Conservation (phyloP, 2,797 vertebrate genomes). For the Cetoscarus ocellatus region DNA sequence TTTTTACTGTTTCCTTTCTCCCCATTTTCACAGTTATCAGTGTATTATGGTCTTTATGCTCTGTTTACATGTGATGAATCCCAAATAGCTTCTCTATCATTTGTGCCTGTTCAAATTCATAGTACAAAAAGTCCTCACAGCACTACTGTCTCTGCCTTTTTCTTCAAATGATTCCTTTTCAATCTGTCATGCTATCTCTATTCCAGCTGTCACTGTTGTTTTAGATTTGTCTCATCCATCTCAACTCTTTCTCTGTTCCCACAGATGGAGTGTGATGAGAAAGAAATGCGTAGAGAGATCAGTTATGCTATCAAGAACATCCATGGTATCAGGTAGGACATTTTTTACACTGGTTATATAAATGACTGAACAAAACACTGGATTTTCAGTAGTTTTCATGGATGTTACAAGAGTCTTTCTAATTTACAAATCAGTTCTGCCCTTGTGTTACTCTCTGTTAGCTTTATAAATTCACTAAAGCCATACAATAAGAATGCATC, state of each 20-base stretch:
- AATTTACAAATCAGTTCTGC: background rate
- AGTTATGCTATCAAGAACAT: slow-evolving; percentile 99
- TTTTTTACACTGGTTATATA: background rate
- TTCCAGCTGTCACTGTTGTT: slow-evolving; percentile 1
- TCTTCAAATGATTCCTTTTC: background rate
- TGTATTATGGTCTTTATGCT: background rate
- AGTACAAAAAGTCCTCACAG: background rate
- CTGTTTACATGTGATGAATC: slow-evolving; percentile 7
- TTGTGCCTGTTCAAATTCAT: slow-evolving; percentile 2
- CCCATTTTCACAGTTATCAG: background rate
- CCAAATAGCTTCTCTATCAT: slow-evolving; percentile 18
- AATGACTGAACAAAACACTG: background rate
- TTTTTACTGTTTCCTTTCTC: slow-evolving; percentile 11
- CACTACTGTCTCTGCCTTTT: background rate
- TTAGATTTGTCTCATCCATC: background rate
- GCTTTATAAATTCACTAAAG: background rate
- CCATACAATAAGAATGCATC: too few species aligned
- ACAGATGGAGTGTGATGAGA: slow-evolving; percentile 98
- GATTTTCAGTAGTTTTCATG: background rate
- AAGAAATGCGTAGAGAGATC: slow-evolving; percentile 96
- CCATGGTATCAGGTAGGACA: slow-evolving; percentile 91
- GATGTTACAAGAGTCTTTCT: background rate
- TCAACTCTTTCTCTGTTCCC: slow-evolving; percentile 13
- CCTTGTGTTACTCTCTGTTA: background rate
- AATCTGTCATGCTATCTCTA: background rate